A percentile compares a stretch with the other conserved stretches of the same genome.
Evolutionary conservation across 2,113 vertebrate species (phyloP).

Genomic region (Rhabdomys dilectus): DNA sequence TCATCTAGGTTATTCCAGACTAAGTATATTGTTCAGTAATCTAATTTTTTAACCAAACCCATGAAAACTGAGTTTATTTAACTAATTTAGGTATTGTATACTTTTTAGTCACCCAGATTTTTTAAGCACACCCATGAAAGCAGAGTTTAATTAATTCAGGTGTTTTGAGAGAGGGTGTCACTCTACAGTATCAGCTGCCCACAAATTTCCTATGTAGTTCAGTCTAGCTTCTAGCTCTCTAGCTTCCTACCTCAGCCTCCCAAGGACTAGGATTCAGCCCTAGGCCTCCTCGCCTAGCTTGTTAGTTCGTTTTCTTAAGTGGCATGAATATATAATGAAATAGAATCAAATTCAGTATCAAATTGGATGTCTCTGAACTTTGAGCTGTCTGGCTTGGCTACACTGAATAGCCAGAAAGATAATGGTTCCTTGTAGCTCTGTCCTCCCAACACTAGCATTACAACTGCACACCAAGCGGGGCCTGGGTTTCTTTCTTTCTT

Average conservation of each 20-base stretch:
- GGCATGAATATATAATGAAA: background rate
- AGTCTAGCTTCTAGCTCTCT: background rate
- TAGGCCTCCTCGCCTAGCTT: background rate
- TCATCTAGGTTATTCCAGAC: background rate
- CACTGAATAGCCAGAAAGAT: too few relatives aligned
- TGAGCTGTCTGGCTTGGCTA: background rate
- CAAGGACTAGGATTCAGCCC: background rate
- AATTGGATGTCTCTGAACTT: background rate
- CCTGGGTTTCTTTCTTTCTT: background rate
- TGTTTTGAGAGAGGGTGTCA: background rate
- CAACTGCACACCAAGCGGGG: background rate
- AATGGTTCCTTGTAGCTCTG: background rate
- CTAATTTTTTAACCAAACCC: background rate
- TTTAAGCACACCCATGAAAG: background rate
- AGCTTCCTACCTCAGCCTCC: background rate
- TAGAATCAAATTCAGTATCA: background rate
- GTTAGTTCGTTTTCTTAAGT: slow-evolving; percentile 27
- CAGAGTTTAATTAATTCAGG: background rate
- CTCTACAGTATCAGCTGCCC: background rate
- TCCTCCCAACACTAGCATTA: too few relatives aligned
- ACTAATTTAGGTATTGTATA: background rate
- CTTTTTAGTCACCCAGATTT: background rate
- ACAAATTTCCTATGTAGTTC: background rate
- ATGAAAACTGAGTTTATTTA: background rate
- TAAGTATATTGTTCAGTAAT: background rate